phyloP scores from a whole-genome alignment of 2,113 vertebrate species.

The Brevimyrus niger region DNA sequence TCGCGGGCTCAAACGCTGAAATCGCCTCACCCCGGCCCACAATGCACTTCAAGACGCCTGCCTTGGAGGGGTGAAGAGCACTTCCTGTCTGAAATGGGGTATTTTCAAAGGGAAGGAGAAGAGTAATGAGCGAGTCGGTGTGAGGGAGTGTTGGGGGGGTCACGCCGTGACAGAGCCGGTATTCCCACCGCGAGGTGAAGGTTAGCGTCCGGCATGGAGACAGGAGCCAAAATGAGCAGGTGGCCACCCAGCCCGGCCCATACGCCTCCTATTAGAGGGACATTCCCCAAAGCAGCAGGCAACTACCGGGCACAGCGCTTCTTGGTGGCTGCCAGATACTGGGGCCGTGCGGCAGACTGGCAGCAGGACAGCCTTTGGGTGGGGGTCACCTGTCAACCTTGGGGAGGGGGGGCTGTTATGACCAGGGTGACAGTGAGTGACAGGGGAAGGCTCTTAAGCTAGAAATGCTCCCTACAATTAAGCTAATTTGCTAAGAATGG shows the following conservation, averaged over 20 bases:
- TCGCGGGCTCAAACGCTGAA: neutral
- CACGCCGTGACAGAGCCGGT: neutral
- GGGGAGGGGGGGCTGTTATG: neutral
- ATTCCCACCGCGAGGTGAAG: neutral
- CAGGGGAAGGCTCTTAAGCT: neutral
- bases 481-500: neutral
- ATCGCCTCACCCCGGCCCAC: neutral
- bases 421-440: neutral
- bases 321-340: neutral
- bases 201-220: neutral
- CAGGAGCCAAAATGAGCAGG: neutral
- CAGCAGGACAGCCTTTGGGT: neutral
- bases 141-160: neutral
- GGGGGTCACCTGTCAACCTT: neutral
- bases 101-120: neutral
- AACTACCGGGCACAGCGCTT: neutral
- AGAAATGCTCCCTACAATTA: neutral
- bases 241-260: conserved; percentile 14
- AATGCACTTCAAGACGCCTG: neutral
- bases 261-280: conserved; percentile 12
- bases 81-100: neutral
- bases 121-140: neutral
- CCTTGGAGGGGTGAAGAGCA: neutral
- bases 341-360: neutral
- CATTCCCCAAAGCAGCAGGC: neutral